Evolutionary conservation across 2,797 vertebrate genomes (phyloP).

Genomic region (Myripristis murdjan): DNA sequence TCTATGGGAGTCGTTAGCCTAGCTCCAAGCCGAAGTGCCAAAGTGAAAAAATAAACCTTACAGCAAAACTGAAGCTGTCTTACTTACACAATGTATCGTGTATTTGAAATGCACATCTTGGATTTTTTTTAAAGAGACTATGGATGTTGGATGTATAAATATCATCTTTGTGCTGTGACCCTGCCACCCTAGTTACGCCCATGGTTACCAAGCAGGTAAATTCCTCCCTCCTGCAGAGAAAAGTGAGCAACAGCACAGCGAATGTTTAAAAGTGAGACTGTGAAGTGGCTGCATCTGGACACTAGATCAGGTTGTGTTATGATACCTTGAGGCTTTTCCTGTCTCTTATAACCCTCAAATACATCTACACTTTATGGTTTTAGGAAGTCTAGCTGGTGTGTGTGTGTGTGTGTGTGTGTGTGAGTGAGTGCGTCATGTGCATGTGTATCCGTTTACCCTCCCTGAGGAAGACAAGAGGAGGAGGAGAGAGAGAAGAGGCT

Average conservation of each 20-base stretch:
- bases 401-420: conserved; percentile 23
- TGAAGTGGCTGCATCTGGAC: conserved; percentile 65
- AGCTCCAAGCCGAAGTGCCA: too few relatives aligned
- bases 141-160: too few relatives aligned
- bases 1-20: too few relatives aligned
- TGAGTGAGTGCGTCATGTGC: conserved; percentile 32
- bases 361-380: conserved; percentile 77
- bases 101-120: too few relatives aligned
- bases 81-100: too few relatives aligned
- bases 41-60: too few relatives aligned
- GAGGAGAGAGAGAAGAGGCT: conserved; percentile 81
- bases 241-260: not conserved
- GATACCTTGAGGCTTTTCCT: conserved; percentile 72
- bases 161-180: conserved; percentile 10
- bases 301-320: conserved; percentile 66
- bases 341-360: conserved; percentile 68
- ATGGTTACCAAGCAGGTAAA: conserved; percentile 12
- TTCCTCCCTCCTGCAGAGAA: not conserved
- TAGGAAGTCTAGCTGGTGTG: conserved; percentile 62
- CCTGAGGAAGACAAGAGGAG: conserved; percentile 76
- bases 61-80: too few relatives aligned
- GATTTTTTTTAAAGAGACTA: too few relatives aligned
- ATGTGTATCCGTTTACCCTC: conserved; percentile 80
- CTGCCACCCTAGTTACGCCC: not conserved
- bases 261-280: conserved; percentile 12